Evolutionary conservation across 2,888 invertebrate genomes (phyloP).

Genomic region (Tachystola acroxantha): DNA sequence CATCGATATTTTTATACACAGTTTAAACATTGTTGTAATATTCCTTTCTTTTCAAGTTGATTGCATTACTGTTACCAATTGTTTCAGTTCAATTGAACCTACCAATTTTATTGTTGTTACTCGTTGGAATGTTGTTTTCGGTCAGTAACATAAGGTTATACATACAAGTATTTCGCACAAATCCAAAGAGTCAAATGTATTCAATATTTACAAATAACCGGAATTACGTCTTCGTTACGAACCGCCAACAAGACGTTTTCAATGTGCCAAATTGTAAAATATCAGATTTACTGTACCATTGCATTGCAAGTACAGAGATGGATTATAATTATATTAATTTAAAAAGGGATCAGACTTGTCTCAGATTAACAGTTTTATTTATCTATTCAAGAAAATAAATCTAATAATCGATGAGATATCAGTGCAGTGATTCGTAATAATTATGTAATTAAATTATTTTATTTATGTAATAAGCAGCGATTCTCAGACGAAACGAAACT

Average conservation of each 20-base stretch:
- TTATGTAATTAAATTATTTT: constrained; percentile 14
- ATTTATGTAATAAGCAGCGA: constrained; percentile 11
- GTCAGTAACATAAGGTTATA: constrained; percentile 50
- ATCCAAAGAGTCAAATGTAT: constrained; percentile 43
- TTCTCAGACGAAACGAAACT: constrained; percentile 14
- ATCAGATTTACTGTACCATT: constrained; percentile 22
- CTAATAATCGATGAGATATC: too few relatives aligned
- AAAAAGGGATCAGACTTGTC: too few relatives aligned
- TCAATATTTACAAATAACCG: not conserved
- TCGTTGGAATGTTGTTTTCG: constrained; percentile 43
- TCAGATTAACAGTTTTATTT: too few relatives aligned
- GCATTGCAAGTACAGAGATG: not conserved
- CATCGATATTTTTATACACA: not conserved
- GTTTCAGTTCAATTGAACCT: constrained; percentile 2
- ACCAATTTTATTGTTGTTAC: constrained; percentile 43
- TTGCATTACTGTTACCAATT: not conserved
- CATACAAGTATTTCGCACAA: constrained; percentile 34
- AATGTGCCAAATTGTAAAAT: constrained; percentile 62
- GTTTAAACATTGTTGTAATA: not conserved
- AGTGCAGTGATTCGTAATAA: too few relatives aligned
- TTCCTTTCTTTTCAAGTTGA: not conserved
- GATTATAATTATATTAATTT: constrained; percentile 12
- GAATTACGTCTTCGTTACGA: constrained; percentile 13
- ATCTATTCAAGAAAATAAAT: too few relatives aligned
- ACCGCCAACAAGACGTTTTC: constrained; percentile 28